Base-by-base conservation (phyloP, 2,113 vertebrate species). In the Passer montanus region DNA sequence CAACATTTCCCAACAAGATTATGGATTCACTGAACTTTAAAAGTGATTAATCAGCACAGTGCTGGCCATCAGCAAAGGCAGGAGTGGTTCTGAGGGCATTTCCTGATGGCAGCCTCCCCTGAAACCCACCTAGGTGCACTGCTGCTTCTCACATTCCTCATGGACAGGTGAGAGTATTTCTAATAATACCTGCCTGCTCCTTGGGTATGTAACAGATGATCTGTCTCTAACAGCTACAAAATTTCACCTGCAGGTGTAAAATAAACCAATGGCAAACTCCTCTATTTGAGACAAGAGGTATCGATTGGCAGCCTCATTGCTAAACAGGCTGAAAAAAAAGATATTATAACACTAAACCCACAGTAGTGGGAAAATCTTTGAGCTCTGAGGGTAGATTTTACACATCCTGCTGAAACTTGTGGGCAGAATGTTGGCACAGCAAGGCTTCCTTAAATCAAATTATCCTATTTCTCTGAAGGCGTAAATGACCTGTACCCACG, bases 61-160 rank as follows among this genome's bases (percentile, higher is more conserved):
- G 27, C 53, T 73, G 58, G n/a, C 63, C 1, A 0, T 13, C 22
- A 74, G 59, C 5, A 2, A 39, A 84, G 76, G 50, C 63, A 92
- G 43, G 23, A 87, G 33, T 0, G 0, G 23, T 53, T 90, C 79
- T 0, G 1, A 62, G 44, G 56, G 35, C 47, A 35, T 60, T 81
- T 91, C 30, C 33, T 46, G 47, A 30, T 75, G 27, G 26, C 69
- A 72, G 22, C 24, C 15, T 63, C 31, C 33, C 78, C 27, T 58
- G 46, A 77, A 70, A 53, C 26, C 24, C 33, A 50, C 13, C 46
- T 17, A 28, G 46, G 46, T 19, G 28, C 5, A 1, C 59, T 46
- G 35, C 24, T 85, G 27, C 66, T 66, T 31, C 43, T 50, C 8
- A 9, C 46, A 59, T 6, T 56, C 30, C 59, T 80, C 63, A 23